Percentiles rank a stretch among this genome's conserved stretches.
Conservation (phyloP, 2,888 invertebrate genomes). For the Coleophora deauratella region DNA sequence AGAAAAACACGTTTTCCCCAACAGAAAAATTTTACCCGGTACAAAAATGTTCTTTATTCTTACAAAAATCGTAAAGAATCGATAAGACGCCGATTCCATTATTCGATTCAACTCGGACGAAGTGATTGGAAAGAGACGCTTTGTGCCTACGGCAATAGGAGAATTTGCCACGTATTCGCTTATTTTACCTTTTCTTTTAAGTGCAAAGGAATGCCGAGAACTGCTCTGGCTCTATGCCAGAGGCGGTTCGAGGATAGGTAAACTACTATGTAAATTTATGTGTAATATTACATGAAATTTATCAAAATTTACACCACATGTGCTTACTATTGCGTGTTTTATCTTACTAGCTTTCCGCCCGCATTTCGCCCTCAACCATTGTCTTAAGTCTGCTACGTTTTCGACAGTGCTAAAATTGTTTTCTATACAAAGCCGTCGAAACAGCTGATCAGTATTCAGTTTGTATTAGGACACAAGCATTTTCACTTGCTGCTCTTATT, state of each 20-base stretch:
- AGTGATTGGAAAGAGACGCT: conserved; percentile 20
- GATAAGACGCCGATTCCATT: neutral
- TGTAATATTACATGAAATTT: conserved; percentile 22
- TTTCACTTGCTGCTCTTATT: too few species aligned
- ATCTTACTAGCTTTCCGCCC: neutral
- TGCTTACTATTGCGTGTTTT: too few species aligned
- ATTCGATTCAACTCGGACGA: conserved; percentile 11
- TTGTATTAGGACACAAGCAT: too few species aligned
- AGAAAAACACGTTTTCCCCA: too few species aligned
- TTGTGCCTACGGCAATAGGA: conserved; percentile 27
- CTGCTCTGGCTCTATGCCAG: conserved; percentile 24
- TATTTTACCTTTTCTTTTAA: conserved; percentile 35
- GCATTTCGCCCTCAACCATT: too few species aligned
- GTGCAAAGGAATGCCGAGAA: conserved; percentile 28
- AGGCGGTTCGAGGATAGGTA: conserved; percentile 12
- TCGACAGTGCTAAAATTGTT: too few species aligned
- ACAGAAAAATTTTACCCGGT: too few species aligned
- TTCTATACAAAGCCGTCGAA: too few species aligned
- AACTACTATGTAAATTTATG: neutral
- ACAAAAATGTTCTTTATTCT: too few species aligned
- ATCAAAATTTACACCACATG: conserved; percentile 16
- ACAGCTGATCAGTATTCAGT: too few species aligned
- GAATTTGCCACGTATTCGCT: conserved; percentile 27
- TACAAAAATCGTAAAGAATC: too few species aligned
- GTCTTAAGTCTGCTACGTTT: too few species aligned